Base-by-base conservation (phyloP, 2,888 invertebrate genomes). In the Seira sanloemensis region DNA sequence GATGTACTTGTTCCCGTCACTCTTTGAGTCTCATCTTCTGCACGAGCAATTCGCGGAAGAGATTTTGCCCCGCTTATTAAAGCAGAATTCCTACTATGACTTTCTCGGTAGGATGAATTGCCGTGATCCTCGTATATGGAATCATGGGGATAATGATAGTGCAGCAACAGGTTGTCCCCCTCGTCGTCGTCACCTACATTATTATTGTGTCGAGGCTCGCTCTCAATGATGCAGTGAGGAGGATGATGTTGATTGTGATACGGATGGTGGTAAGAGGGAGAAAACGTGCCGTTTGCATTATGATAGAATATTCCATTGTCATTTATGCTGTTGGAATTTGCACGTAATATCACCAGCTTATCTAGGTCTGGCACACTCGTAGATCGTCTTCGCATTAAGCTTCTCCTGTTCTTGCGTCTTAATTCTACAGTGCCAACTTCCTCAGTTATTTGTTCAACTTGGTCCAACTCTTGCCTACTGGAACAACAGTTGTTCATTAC, bases 331-430 rank as follows among this genome's bases (percentile, higher is more conserved):
- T 24, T 78, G 2, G 68, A 23, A 46, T 25, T 65, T 27, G 68
- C 4, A 50, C 81, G 67, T 1, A 85, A 16, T 2, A 85, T 19
- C 7, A 77, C 82, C 87, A 25, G 91, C 16, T 86, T 88, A 69
- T 88, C 89, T 71, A 89, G 83, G 83, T 89, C 89, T 66, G 89
- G 89, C 24, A 89, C 84, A 68, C 87, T 87, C 50, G 87, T 89
- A 23, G 89, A 89, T 66, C 89, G 74, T 21, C 89, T 85, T 37
- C 89, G 89, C 58, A 86, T 78, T 16, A 88, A 71, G 69, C 87
- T 85, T 16, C 81, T 19, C 2, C 83, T 54, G 65, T 12, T 69
- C 72, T 84, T 84, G 18, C 74, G 24, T 27, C 84, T n/a, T 50
- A 84, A 26, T 16, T 84, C 75, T 21, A 84, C 58, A 90, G 91